Evolutionary conservation across 2,113 vertebrate species (phyloP), one percentile per base, ranked within the genome.

Genomic region (Equus przewalskii): DNA sequence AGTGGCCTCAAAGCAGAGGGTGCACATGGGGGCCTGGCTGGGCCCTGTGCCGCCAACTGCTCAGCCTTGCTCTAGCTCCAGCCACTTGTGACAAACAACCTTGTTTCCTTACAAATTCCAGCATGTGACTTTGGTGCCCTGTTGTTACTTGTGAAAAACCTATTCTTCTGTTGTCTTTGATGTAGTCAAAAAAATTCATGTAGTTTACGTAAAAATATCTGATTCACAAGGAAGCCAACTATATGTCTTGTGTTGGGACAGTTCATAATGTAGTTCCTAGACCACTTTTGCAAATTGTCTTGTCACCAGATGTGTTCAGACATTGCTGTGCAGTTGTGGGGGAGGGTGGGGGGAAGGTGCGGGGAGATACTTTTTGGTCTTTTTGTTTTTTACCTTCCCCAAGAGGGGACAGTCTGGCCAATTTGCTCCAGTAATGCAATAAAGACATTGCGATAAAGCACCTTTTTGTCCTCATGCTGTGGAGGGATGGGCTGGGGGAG

Each of bases 101-200:
- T 98, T 97, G 94, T 98, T 98, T 99, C 98, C 98, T 84, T 98
- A 98, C 94, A 97, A 98, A 99, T 98, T 98, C 98, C 98, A 99
- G 99, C 99, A 99, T 99, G 99, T 99, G 98, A 99, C 98, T 98
- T 99, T 98, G 98, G 98, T 99, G 98, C 98, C 98, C 98, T 98
- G 98, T 98, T 99, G 99, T 99, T 99, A 98, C 97, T 98, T 98
- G 98, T 99, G 99, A 99, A 98, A 98, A 99, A 98, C 92, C 97
- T 99, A 96, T 98, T 98, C 98, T 98, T 98, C 98, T 98, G 98
- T 99, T 98, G 98, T 99, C 99, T 98, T 99, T 98, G 98, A 98
- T 99, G 99, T 99, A 99, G 98, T 99, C 10, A 96, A 98, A 98
- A 98, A 97, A 98, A 97, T 97, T 98, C 91, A 98, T 98, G 99